A percentile compares a stretch with the other conserved stretches of the same genome.
Evolutionary conservation across 2,113 vertebrate genomes (phyloP).

Genomic region (Ammodytes marinus): DNA sequence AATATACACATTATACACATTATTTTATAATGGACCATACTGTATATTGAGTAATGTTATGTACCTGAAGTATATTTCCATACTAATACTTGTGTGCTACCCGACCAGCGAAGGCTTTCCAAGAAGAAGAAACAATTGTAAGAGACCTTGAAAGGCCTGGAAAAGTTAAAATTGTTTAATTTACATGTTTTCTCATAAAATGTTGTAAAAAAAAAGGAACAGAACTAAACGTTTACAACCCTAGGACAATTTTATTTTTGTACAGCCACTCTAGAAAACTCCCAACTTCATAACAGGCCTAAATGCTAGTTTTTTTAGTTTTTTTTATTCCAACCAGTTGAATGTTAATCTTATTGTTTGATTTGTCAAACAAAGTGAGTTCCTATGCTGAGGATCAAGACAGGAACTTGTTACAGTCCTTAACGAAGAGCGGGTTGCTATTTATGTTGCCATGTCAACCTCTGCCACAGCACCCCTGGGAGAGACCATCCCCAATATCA

Average conservation of each 20-base stretch:
- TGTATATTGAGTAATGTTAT: background rate
- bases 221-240: background rate
- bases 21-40: background rate
- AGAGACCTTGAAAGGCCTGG: background rate
- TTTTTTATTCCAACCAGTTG: constrained; percentile 39
- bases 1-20: background rate
- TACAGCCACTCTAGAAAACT: constrained; percentile 26
- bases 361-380: constrained; percentile 54
- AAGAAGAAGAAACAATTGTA: too few species aligned
- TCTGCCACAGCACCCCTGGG: constrained; percentile 68
- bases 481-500: constrained; percentile 78
- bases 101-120: too few species aligned
- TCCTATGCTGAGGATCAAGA: constrained; percentile 44
- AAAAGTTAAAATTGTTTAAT: background rate
- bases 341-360: constrained; percentile 21
- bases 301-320: constrained; percentile 28
- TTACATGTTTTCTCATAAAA: background rate
- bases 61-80: background rate
- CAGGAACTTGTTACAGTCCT: constrained; percentile 62
- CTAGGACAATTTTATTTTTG: constrained; percentile 4
- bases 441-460: constrained; percentile 73
- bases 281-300: background rate
- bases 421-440: constrained; percentile 70
- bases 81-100: background rate
- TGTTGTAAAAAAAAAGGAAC: background rate